Percentiles rank a stretch among this genome's conserved stretches.
These are phyloP conservation scores for Athene noctua DNA, from an alignment of 2,113 vertebrate species.

Conservation along the genomic window DNA sequence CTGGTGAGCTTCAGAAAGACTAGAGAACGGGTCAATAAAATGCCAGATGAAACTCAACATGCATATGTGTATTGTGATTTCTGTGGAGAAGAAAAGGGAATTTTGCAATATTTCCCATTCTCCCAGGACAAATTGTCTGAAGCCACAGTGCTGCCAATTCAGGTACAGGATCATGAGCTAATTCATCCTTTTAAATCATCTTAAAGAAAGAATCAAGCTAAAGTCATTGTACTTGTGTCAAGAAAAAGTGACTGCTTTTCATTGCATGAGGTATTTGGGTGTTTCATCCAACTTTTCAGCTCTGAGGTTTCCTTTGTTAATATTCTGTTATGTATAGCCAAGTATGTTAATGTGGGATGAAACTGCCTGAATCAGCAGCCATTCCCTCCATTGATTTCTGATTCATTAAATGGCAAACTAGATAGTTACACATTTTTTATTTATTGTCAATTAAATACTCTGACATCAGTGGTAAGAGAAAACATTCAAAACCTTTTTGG, in stretches of 20 bases:
- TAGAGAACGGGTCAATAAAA: neutral
- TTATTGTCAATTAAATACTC: neutral
- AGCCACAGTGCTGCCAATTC: neutral
- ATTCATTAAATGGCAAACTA: neutral
- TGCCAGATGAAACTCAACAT: neutral
- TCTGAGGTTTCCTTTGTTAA: neutral
- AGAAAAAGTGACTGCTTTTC: neutral
- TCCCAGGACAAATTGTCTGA: neutral
- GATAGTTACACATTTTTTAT: neutral
- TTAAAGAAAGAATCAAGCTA: neutral
- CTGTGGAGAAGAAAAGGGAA: neutral
- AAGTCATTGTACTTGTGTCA: neutral
- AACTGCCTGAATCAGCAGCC: neutral
- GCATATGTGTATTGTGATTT: neutral
- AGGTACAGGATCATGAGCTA: neutral
- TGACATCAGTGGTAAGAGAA: neutral
- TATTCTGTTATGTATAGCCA: neutral
- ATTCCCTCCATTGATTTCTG: neutral
- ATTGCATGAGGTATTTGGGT: neutral
- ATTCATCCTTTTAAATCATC: neutral
- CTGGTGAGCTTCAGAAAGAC: neutral
- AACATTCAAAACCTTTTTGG: neutral
- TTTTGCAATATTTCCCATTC: neutral
- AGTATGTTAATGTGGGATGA: neutral
- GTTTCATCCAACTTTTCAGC: neutral